Conservation (phyloP, 2,888 invertebrate genomes). For the Microchrysa polita region DNA sequence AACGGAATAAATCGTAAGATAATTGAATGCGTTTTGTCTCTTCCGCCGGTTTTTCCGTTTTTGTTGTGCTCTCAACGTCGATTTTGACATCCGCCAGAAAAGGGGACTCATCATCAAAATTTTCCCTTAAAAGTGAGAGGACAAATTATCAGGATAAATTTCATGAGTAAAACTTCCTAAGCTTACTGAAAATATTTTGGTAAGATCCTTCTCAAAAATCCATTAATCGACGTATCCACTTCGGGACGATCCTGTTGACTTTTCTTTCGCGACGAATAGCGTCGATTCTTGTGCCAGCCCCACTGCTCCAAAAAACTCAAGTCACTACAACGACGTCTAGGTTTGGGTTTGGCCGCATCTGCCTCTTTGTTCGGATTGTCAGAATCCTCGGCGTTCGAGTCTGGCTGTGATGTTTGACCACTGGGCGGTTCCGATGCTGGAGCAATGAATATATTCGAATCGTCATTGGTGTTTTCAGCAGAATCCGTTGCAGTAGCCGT, state of each 20-base stretch:
- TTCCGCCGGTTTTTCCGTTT: conserved; percentile 32
- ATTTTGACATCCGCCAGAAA: conserved; percentile 51
- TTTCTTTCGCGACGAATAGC: conserved; percentile 57
- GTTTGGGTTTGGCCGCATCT: conserved; percentile 59
- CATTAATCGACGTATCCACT: conserved; percentile 56
- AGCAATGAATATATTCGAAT: conserved; percentile 51
- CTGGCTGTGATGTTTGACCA: conserved; percentile 53
- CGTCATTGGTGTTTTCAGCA: conserved; percentile 50
- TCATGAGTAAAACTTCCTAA: too few relatives aligned
- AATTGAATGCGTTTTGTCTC: conserved; percentile 42
- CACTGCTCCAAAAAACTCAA: conserved; percentile 78
- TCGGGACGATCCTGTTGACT: conserved; percentile 56
- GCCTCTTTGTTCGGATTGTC: conserved; percentile 54
- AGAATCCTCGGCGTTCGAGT: conserved; percentile 52
- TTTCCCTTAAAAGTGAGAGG: conserved; percentile 49
- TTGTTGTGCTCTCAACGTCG: conserved; percentile 39
- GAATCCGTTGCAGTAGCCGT: not conserved
- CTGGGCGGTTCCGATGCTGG: conserved; percentile 52
- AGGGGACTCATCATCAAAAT: conserved; percentile 54
- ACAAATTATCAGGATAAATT: not conserved
- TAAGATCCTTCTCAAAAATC: conserved; percentile 56
- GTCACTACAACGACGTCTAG: conserved; percentile 76
- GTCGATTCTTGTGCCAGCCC: conserved; percentile 73
- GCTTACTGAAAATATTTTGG: conserved; percentile 55
- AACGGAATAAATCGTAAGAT: conserved; percentile 53